Conservation (phyloP, 2,113 vertebrate species). For the human (Homo sapiens) region DNA sequence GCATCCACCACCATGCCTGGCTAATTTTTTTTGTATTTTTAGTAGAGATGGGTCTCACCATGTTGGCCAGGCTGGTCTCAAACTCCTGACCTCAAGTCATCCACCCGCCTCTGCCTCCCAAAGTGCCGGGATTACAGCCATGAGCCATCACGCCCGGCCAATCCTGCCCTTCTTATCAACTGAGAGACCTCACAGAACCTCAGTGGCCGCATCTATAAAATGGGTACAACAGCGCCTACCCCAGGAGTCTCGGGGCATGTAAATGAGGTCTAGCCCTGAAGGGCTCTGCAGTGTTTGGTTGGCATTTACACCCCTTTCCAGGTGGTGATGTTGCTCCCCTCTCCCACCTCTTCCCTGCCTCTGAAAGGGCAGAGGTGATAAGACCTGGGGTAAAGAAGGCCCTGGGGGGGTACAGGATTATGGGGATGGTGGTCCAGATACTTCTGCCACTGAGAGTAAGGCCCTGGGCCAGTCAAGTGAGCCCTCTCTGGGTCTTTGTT, state of each 20-base stretch:
- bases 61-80: too few relatives aligned
- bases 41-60: too few relatives aligned
- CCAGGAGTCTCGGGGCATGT: background rate
- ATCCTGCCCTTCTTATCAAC: background rate
- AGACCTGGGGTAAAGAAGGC: background rate
- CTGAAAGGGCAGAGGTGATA: background rate
- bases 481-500: background rate
- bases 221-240: background rate
- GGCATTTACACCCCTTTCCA: background rate
- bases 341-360: too few relatives aligned
- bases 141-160: too few relatives aligned
- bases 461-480: background rate
- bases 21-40: too few relatives aligned
- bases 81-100: too few relatives aligned
- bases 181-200: background rate
- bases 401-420: background rate
- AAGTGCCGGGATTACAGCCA: too few relatives aligned
- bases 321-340: background rate
- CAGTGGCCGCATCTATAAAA: background rate
- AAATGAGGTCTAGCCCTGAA: background rate
- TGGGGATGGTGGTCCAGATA: rapidly evolving
- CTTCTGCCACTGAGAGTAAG: background rate
- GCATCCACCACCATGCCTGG: too few relatives aligned
- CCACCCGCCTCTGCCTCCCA: too few relatives aligned
- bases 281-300: background rate